phyloP scores from a whole-genome alignment of 2,888 invertebrate species.

The Lagria hirta region DNA sequence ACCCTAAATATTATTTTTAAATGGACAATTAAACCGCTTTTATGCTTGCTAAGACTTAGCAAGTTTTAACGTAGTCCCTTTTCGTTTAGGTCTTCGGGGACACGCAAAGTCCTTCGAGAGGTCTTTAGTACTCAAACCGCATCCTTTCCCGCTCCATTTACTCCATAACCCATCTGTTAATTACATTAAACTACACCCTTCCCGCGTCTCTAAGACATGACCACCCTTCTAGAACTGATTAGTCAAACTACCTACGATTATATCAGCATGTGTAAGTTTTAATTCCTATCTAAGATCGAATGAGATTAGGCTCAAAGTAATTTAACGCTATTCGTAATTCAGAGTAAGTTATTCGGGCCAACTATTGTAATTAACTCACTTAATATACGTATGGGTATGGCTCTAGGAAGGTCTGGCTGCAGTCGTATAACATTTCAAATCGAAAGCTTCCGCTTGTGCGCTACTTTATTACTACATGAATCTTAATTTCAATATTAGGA shows the following conservation, averaged over 20 bases:
- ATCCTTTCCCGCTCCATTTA: conserved; percentile 37
- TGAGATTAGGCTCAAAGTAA: conserved; percentile 37
- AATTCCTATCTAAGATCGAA: conserved; percentile 34
- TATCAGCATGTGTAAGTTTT: conserved; percentile 29
- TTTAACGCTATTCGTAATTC: conserved; percentile 39
- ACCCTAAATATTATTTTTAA: conserved; percentile 24
- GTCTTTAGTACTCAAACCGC: conserved; percentile 37
- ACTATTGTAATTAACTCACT: conserved; percentile 34
- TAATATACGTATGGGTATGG: conserved; percentile 26
- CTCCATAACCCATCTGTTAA: conserved; percentile 42
- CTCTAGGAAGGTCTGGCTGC: too few relatives aligned
- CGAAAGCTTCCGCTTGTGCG: too few relatives aligned
- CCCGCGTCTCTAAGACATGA: conserved; percentile 8
- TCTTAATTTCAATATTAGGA: too few relatives aligned
- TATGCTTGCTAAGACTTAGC: too few relatives aligned
- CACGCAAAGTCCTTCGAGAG: conserved; percentile 31
- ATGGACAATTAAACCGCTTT: conserved; percentile 26
- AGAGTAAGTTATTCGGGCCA: conserved; percentile 27
- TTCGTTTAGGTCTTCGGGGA: conserved; percentile 21
- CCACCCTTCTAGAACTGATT: conserved; percentile 18
- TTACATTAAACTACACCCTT: conserved; percentile 28
- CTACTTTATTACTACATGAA: too few relatives aligned
- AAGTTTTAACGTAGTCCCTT: conserved; percentile 15
- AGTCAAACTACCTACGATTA: conserved; percentile 23
- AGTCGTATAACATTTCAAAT: too few relatives aligned